Evolutionary conservation across 2,797 vertebrate genomes (phyloP).

Genomic region (Chrosomus eos): DNA sequence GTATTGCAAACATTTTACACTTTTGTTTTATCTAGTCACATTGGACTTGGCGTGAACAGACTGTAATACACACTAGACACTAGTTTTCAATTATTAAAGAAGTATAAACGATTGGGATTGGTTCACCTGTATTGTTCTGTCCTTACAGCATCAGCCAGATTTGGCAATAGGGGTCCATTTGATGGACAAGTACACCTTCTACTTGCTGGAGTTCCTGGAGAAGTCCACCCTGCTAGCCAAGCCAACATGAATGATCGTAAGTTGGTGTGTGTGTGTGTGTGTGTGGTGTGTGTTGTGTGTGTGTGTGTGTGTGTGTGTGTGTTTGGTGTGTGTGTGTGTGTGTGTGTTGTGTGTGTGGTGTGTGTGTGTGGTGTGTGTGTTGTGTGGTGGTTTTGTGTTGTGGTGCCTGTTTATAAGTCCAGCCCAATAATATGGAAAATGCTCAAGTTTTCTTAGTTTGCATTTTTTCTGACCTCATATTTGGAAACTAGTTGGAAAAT

Average conservation of each 20-base stretch:
- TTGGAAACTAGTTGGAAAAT: background rate
- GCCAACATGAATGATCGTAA: constrained; percentile 96
- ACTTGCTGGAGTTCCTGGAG: constrained; percentile 97
- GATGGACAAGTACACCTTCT: constrained; percentile 98
- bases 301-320: background rate
- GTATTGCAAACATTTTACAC: background rate
- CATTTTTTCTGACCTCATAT: background rate
- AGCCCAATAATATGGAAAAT: background rate
- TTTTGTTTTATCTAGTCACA: background rate
- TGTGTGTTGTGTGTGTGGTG: background rate
- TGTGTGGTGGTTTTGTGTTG: no score
- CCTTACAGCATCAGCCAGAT: constrained; percentile 92
- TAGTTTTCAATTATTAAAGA: background rate
- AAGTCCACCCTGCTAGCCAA: constrained; percentile 95
- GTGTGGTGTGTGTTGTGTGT: background rate
- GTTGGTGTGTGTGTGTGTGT: constrained; percentile 6
- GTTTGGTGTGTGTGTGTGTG: no score
- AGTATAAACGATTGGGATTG: background rate
- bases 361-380: background rate
- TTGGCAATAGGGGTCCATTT: constrained; percentile 95
- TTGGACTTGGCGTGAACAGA: background rate
- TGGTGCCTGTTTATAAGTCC: background rate
- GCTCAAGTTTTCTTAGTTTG: background rate
- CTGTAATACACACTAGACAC: background rate
- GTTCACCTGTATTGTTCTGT: constrained; percentile 36